A percentile compares a stretch with the other conserved stretches of the same genome.
Evolutionary conservation across 2,113 vertebrate genomes (phyloP).

Genomic region (Peucedramus taeniatus): DNA sequence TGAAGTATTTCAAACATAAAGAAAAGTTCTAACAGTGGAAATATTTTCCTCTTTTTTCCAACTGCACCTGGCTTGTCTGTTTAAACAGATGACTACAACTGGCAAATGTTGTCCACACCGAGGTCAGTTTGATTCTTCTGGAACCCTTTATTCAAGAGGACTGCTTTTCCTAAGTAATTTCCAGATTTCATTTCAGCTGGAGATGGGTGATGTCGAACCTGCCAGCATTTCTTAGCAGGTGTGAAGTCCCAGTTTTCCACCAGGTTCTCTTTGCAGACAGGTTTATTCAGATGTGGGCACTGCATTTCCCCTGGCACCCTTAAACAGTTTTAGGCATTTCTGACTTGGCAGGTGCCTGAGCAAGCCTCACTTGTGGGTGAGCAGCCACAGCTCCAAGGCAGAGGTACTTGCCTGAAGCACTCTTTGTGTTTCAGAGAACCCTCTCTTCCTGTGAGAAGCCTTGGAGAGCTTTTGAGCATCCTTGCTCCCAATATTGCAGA

Average conservation of each 20-base stretch:
- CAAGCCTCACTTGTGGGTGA: background rate
- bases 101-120: background rate
- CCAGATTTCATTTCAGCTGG: background rate
- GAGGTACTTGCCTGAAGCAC: background rate
- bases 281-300: background rate
- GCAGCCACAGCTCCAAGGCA: background rate
- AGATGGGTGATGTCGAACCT: background rate
- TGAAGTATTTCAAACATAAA: constrained; percentile 12
- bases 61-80: background rate
- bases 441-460: background rate
- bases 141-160: background rate
- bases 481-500: background rate
- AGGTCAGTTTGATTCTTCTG: background rate
- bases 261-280: background rate
- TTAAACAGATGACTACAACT: background rate
- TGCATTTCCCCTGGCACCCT: background rate
- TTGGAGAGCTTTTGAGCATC: background rate
- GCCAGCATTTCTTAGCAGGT: background rate
- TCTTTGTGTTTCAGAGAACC: background rate
- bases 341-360: background rate
- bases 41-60: background rate
- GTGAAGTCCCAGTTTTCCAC: background rate
- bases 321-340: background rate
- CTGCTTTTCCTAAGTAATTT: background rate
- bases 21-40: background rate